A percentile compares a stretch with the other conserved stretches of the same genome.
phyloP scores from a whole-genome alignment of 2,888 invertebrate genomes.

The Stenolophus ochropezus region DNA sequence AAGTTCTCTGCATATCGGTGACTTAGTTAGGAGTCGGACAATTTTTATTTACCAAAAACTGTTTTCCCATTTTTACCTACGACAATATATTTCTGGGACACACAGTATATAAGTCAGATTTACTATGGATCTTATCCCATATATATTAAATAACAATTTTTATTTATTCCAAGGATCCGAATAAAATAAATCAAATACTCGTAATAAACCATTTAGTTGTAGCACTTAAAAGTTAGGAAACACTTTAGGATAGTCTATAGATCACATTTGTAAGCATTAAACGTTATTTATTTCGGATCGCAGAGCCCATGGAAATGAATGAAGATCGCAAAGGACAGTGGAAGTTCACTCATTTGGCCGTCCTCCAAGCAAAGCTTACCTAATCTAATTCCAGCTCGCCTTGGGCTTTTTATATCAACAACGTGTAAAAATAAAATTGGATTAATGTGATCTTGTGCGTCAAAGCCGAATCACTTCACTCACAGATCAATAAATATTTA shows the following conservation, averaged over 20 bases:
- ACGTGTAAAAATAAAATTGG: slow-evolving; percentile 16
- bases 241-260: neutral
- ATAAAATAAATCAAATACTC: neutral
- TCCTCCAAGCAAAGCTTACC: slow-evolving; percentile 13
- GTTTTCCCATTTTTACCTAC: too few relatives aligned
- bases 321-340: neutral
- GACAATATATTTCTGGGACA: too few relatives aligned
- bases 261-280: neutral
- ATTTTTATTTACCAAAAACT: too few relatives aligned
- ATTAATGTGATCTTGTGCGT: slow-evolving; percentile 20
- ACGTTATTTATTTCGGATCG: slow-evolving; percentile 5
- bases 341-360: slow-evolving; percentile 9
- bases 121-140: too few relatives aligned
- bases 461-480: too few relatives aligned
- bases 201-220: neutral
- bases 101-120: too few relatives aligned
- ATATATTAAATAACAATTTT: too few relatives aligned
- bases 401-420: slow-evolving; percentile 39
- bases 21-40: too few relatives aligned
- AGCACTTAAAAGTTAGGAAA: neutral
- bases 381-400: slow-evolving; percentile 14
- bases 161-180: neutral
- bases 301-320: neutral
- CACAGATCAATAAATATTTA: too few relatives aligned
- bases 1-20: too few relatives aligned